These are phyloP conservation scores for Caenorhabditis sp. DNA, from an alignment of 2,888 invertebrate genomes.

Conservation along the genomic window DNA sequence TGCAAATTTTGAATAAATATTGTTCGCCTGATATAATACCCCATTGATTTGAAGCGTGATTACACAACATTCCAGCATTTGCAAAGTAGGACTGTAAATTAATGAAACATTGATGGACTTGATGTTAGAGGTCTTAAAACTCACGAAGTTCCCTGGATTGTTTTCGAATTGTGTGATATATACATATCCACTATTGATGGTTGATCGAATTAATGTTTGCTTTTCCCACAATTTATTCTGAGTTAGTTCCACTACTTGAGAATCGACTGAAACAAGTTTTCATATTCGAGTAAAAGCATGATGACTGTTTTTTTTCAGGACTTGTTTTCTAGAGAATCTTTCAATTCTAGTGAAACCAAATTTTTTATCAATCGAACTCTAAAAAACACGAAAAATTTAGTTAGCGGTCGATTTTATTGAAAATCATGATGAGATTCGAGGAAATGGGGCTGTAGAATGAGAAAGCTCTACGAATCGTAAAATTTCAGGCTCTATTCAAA, in stretches of 20 bases:
- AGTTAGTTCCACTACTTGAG: slow-evolving; percentile 67
- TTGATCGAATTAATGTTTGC: slow-evolving; percentile 68
- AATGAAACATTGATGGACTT: too few relatives aligned
- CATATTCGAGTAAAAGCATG: too few relatives aligned
- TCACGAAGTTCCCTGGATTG: slow-evolving; percentile 71
- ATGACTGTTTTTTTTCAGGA: too few relatives aligned
- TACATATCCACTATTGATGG: slow-evolving; percentile 69
- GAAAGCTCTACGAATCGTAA: too few relatives aligned
- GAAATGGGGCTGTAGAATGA: too few relatives aligned
- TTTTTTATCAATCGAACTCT: too few relatives aligned
- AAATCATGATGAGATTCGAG: too few relatives aligned
- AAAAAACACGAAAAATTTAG: too few relatives aligned
- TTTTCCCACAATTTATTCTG: slow-evolving; percentile 68
- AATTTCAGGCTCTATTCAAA: too few relatives aligned
- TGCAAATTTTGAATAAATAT: slow-evolving; percentile 65
- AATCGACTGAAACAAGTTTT: slow-evolving; percentile 61
- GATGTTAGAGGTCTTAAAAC: slow-evolving; percentile 12
- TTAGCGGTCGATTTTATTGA: too few relatives aligned
- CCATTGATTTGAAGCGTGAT: slow-evolving; percentile 70
- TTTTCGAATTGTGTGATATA: slow-evolving; percentile 71
- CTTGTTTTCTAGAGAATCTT: too few relatives aligned
- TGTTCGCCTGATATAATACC: slow-evolving; percentile 70
- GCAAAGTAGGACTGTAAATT: slow-evolving; percentile 68
- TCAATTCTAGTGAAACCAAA: too few relatives aligned
- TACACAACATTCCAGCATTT: slow-evolving; percentile 69